Conservation (phyloP, 2,888 invertebrate genomes). For the Polia nebulosa region DNA sequence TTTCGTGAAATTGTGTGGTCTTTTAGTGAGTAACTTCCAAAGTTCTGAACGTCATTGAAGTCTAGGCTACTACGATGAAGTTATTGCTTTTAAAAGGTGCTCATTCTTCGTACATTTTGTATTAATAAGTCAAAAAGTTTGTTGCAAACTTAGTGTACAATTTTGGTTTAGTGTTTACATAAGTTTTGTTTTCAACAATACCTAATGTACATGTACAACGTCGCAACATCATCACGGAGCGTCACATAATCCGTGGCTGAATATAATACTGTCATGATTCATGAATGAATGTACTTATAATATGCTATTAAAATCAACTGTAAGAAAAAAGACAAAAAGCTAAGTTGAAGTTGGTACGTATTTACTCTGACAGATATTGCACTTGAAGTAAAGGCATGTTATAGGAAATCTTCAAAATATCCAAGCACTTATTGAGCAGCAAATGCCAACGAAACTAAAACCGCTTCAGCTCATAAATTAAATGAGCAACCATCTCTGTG, state of each 20-base stretch:
- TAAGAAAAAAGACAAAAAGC: no score
- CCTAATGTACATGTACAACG: not conserved
- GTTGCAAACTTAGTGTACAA: not conserved
- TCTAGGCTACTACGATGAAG: not conserved
- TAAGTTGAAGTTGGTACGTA: no score
- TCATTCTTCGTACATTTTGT: not conserved
- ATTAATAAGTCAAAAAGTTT: not conserved
- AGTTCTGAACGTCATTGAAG: not conserved
- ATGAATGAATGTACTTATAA: no score
- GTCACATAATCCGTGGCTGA: not conserved
- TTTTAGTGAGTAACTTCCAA: not conserved
- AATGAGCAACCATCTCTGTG: not conserved
- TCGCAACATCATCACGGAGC: not conserved
- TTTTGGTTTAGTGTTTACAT: not conserved
- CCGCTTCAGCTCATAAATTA: slow-evolving; percentile 38
- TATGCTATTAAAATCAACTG: no score
- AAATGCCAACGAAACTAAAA: no score
- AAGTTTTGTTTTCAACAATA: not conserved
- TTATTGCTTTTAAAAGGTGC: not conserved
- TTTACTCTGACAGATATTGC: no score
- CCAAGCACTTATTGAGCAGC: not conserved
- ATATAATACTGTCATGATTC: no score
- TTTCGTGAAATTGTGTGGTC: not conserved
- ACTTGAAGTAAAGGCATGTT: no score
- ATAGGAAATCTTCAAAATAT: no score